phyloP scores from a whole-genome alignment of 1,140 invertebrate species.

The Drosophila burlai region DNA sequence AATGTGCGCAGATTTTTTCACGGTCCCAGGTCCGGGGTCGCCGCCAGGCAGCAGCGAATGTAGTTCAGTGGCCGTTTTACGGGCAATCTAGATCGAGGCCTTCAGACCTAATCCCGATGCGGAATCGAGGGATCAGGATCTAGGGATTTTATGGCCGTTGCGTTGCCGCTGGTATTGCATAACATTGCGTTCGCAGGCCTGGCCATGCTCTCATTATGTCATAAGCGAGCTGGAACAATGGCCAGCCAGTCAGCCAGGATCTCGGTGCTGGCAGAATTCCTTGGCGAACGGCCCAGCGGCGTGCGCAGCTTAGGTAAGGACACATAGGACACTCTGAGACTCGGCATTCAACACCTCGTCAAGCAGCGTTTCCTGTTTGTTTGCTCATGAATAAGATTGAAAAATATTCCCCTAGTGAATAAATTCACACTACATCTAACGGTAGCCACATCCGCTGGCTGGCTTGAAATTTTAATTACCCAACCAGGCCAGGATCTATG shows the following conservation, averaged over 20 bases:
- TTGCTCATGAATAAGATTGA: conserved; percentile 63
- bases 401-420: conserved; percentile 40
- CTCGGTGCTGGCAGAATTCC: conserved; percentile 33
- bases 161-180: conserved; percentile 61
- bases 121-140: conserved; percentile 13
- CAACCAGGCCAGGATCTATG: conserved; percentile 15
- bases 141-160: conserved; percentile 58
- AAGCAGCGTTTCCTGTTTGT: conserved; percentile 52
- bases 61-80: conserved; percentile 66
- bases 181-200: conserved; percentile 66
- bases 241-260: conserved; percentile 8
- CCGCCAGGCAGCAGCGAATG: conserved; percentile 18
- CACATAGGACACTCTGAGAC: conserved; percentile 24
- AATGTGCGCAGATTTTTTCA: conserved; percentile 58
- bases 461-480: conserved; percentile 57
- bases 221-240: conserved; percentile 68
- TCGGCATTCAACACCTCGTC: conserved; percentile 64
- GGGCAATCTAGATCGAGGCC: conserved; percentile 66
- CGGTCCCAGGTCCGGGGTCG: conserved; percentile 9
- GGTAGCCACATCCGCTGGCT: conserved; percentile 66
- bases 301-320: conserved; percentile 55
- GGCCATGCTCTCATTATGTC: conserved; percentile 65
- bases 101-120: conserved; percentile 5
- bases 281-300: conserved; percentile 4
- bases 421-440: conserved; percentile 76